phyloP scores from a whole-genome alignment of 2,113 vertebrate species.

The Epinephelus cyanopodus region DNA sequence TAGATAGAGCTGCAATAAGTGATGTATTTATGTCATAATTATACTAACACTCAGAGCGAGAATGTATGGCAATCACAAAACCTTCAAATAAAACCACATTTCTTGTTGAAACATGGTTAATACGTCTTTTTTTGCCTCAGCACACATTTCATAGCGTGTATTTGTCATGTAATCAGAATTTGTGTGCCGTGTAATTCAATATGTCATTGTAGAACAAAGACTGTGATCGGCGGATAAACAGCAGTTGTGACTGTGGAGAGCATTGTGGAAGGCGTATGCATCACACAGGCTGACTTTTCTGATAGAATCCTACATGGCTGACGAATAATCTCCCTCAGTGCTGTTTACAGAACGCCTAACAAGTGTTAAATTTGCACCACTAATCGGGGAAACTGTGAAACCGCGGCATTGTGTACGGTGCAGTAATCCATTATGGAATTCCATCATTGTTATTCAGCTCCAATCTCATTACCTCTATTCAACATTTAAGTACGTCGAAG shows the following conservation, averaged over 20 bases:
- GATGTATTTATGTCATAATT: neutral
- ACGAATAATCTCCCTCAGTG: slow-evolving; percentile 63
- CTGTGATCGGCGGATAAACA: slow-evolving; percentile 37
- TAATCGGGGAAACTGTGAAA: slow-evolving; percentile 78
- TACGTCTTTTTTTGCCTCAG: neutral
- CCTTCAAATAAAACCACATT: neutral
- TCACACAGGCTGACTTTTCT: slow-evolving; percentile 46
- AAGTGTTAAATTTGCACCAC: slow-evolving; percentile 81
- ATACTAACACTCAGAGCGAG: too few relatives aligned
- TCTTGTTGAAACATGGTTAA: neutral
- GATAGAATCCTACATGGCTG: slow-evolving; percentile 61
- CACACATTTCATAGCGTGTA: neutral
- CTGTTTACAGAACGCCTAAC: slow-evolving; percentile 76
- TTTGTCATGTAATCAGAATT: slow-evolving; percentile 29
- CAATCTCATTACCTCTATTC: slow-evolving; percentile 82
- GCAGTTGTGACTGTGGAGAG: slow-evolving; percentile 10
- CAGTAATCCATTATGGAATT: slow-evolving; percentile 77
- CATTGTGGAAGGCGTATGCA: slow-evolving; percentile 37
- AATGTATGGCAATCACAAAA: neutral
- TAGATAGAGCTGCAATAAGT: neutral
- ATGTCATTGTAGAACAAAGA: slow-evolving; percentile 23
- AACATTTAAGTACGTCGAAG: slow-evolving; percentile 54
- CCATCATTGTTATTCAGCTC: slow-evolving; percentile 72
- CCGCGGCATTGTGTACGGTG: slow-evolving; percentile 64
- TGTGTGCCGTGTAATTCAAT: slow-evolving; percentile 23